Evolutionary conservation across 2,888 invertebrate genomes (phyloP).

Genomic region (Aleiodes testaceus): DNA sequence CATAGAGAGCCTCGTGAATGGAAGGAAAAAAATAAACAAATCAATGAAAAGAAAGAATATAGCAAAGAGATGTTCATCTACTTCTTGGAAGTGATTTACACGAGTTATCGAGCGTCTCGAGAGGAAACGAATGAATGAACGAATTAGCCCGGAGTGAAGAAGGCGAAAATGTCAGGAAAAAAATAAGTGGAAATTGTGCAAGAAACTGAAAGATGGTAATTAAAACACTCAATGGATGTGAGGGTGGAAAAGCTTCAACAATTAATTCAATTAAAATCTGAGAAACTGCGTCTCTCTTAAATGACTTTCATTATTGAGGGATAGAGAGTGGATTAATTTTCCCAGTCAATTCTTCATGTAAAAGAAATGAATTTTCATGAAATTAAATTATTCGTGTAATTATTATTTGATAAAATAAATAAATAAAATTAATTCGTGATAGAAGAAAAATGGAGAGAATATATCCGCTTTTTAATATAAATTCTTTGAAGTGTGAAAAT

Average conservation of each 20-base stretch:
- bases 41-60: neutral
- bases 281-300: constrained; percentile 10
- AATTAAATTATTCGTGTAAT: too few relatives aligned
- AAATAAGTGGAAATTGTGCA: neutral
- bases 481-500: constrained; percentile 18
- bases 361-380: too few relatives aligned
- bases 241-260: neutral
- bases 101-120: constrained; percentile 39
- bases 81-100: constrained; percentile 47
- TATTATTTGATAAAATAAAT: too few relatives aligned
- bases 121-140: constrained; percentile 47
- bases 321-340: neutral
- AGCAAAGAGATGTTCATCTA: too few relatives aligned
- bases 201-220: constrained; percentile 41
- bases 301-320: constrained; percentile 10
- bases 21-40: neutral
- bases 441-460: neutral
- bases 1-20: constrained; percentile 6
- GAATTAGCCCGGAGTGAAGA: constrained; percentile 40
- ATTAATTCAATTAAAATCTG: constrained; percentile 33
- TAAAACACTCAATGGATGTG: constrained; percentile 43
- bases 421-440: neutral
- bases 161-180: constrained; percentile 6
- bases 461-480: neutral
- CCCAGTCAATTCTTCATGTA: neutral